Evolutionary conservation across 2,797 vertebrate species (phyloP), one percentile per base, ranked within the genome.

Genomic region (Cheirogaleus major): DNA sequence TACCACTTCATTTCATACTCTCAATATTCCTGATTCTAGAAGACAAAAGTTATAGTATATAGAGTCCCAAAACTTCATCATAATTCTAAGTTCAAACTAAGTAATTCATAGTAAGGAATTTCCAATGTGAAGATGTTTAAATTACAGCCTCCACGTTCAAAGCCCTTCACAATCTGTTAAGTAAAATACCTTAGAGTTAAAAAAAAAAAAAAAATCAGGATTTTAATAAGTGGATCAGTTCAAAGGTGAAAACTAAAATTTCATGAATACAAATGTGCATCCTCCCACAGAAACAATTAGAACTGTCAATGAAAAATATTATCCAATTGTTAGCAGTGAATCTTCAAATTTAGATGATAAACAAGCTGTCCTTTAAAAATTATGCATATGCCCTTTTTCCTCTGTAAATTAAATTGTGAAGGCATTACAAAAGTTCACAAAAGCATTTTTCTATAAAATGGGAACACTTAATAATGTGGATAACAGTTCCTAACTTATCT

Each of bases 11-110:
- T 59, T 90, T 78, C 80, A 91, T 10, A 87, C 48, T 81, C 22
- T 65, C 23, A 92, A 96, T 90, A 93, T 45, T 80, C 18, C 48
- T 67, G 45, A 87, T 65, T 45, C 55, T 63, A 69, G 55, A 72
- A 91, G 43, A 84, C 63, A 78, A 57, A 88, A 57, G 41, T 86
- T 86, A 87, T 4, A 86, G 69, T 76, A 91, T 23, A 85, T 35
- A 27, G 3, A 48, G 41, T 86, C n/a, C 59, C 78, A 65, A 7
- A 92, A 86, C 48, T 76, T 93, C 59, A 72, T 48, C 59, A 18
- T 87, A 78, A 96, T 78, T 93, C 20, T 61, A 79, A 90, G 4
- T 69, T 72, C 67, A 61, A 93, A 84, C 38, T 70, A 89, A 95
- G 17, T 83, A 95, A 70, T 75, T 30, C 35, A 75, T 4, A 63